Evolutionary conservation across 2,888 invertebrate genomes (phyloP), one percentile per base, ranked within the genome.

Genomic region (Gerris lacustris): DNA sequence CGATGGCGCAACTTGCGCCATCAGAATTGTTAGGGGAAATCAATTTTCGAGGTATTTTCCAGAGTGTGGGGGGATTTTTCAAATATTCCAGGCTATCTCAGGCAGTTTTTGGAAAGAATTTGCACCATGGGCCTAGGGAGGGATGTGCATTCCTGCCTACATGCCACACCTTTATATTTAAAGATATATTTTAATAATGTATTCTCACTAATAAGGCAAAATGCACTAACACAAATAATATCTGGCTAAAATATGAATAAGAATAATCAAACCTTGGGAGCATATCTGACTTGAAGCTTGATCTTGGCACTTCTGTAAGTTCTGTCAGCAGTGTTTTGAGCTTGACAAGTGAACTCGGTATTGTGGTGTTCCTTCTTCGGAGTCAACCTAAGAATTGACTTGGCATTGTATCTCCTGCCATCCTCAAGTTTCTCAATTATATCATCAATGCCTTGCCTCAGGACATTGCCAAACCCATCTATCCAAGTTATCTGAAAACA

Each of bases 311-410:
- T 88, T 79, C 89, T 86, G 78, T 94, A 93, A 0, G 91, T 89
- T 74, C 92, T 85, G 79, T 95, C 91, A 4, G 95, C 95, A 0
- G 92, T 91, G 79, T 95, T 95, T 80, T 93, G 92, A 67, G 91
- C 95, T 84, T 93, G 93, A 79, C 96, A 96, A 6, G 92, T 92
- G 78, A 95, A 91, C 0, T 90, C 91, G 73, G 92, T 92, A 78
- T 94, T 93, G 81, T 96, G 92, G 79, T 96, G 94, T 71, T 91
- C 88, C 79, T 92, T 89, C 76, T 90, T 87, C 0, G 96, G 95
- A 67, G 90, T 90, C 74, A 96, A 83, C 73, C 88, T 91, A 69
- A 96, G 84, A 66, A 89, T 86, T 11, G 94, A 93, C 77, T 89
- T 89, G 67, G 95, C 92, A 15, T 92, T 93, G 78, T 88, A 89